Conservation (phyloP, 2,797 vertebrate species). For the Urocyon cinereoargenteus region DNA sequence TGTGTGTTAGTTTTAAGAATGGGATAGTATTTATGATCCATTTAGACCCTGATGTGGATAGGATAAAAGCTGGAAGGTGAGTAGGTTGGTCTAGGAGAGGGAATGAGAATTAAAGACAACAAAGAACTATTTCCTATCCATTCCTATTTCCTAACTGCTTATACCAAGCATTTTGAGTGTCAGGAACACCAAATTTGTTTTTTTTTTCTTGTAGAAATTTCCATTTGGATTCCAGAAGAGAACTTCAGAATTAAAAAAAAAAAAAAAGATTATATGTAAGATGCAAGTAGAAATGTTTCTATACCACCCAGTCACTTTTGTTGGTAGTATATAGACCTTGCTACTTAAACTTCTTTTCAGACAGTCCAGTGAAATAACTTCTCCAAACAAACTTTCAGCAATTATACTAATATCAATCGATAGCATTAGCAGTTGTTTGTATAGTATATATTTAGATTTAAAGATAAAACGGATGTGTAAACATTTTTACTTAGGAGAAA, state of each 20-base stretch:
- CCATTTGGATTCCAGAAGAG: constrained; percentile 15
- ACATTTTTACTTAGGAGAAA: not conserved
- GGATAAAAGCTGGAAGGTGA: not conserved
- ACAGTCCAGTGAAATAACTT: not conserved
- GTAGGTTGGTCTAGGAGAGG: not conserved
- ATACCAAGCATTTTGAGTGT: not conserved
- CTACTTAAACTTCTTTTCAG: not conserved
- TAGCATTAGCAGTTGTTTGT: not conserved
- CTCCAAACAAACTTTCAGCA: not conserved
- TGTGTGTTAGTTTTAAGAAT: not conserved
- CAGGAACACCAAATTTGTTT: not conserved
- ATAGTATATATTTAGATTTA: not conserved
- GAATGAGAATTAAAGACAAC: not conserved
- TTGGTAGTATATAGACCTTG: not conserved
- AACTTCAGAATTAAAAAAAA: not conserved
- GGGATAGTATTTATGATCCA: constrained; percentile 23
- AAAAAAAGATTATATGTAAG: not conserved
- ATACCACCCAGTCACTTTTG: not conserved
- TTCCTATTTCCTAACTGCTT: not conserved
- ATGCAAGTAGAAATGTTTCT: not conserved
- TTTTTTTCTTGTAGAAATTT: constrained; percentile 15
- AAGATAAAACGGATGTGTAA: not conserved
- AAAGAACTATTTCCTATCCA: not conserved
- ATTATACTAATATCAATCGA: not conserved
- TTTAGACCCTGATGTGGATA: not conserved